Conservation (phyloP, 2,113 vertebrate species). For the Ctenodactylus gundi region DNA sequence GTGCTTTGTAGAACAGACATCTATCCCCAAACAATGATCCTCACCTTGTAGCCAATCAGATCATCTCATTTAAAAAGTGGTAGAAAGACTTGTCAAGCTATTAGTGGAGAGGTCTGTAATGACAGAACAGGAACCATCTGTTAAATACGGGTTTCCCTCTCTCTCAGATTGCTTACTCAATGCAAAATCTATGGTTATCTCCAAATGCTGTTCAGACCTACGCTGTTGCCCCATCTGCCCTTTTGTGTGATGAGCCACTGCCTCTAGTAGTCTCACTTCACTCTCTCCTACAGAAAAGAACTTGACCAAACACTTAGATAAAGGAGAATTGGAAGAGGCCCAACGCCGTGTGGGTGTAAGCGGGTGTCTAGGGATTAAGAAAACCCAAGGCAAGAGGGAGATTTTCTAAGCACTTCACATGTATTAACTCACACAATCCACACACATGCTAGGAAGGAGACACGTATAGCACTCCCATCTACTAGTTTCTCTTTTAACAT, state of each 20-base stretch:
- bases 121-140: too few species aligned
- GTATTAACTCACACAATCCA: background rate
- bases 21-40: background rate
- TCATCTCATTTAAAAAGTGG: background rate
- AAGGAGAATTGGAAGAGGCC: fast-evolving
- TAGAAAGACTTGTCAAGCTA: background rate
- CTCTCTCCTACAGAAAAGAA: background rate
- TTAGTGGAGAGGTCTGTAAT: too few species aligned
- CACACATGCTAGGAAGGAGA: background rate
- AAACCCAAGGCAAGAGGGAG: too few species aligned
- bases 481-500: too few species aligned
- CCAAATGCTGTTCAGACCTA: background rate
- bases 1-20: background rate
- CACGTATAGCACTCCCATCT: too few species aligned
- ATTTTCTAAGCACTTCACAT: background rate
- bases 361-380: too few species aligned
- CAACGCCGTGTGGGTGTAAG: too few species aligned
- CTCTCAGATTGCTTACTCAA: background rate
- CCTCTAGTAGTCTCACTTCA: background rate
- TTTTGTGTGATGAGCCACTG: background rate
- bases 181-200: background rate
- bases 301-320: fast-evolving
- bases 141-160: background rate
- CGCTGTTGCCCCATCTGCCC: background rate
- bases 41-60: background rate